Percentiles rank a stretch among this genome's conserved stretches.
These are phyloP conservation scores for Zosterops lateralis DNA, from an alignment of 2,113 vertebrate genomes.

Conservation along the genomic window DNA sequence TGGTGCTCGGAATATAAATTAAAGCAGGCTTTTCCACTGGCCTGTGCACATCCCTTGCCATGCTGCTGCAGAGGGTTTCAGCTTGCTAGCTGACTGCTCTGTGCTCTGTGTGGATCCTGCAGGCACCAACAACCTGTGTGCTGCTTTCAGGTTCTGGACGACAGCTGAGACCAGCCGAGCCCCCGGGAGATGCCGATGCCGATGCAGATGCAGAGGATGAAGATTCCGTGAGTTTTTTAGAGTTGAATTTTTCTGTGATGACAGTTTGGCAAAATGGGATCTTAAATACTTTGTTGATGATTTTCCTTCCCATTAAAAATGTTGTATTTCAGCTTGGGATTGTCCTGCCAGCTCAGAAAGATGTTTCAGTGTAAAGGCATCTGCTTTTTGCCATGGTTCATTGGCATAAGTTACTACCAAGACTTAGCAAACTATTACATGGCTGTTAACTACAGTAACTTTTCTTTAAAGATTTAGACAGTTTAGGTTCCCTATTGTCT, in stretches of 20 bases:
- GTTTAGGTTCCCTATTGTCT: neutral
- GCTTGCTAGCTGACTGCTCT: neutral
- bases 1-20: neutral
- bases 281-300: neutral
- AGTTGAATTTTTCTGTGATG: neutral
- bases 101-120: neutral
- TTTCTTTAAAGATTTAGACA: neutral
- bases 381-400: neutral
- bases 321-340: neutral
- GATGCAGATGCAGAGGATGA: conserved; percentile 61
- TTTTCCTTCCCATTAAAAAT: neutral
- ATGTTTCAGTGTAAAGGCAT: neutral
- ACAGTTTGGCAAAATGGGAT: neutral
- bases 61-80: neutral
- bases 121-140: neutral
- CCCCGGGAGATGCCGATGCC: conserved; percentile 36
- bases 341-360: neutral
- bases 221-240: conserved; percentile 63
- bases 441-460: neutral
- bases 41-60: fast-evolving
- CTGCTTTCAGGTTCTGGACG: conserved; percentile 67
- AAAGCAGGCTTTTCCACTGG: neutral
- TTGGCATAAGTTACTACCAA: neutral
- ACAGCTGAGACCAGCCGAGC: conserved; percentile 64
- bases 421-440: neutral